Base-by-base conservation (phyloP, 2,888 invertebrate genomes). In the Pogonocherus hispidulus region DNA sequence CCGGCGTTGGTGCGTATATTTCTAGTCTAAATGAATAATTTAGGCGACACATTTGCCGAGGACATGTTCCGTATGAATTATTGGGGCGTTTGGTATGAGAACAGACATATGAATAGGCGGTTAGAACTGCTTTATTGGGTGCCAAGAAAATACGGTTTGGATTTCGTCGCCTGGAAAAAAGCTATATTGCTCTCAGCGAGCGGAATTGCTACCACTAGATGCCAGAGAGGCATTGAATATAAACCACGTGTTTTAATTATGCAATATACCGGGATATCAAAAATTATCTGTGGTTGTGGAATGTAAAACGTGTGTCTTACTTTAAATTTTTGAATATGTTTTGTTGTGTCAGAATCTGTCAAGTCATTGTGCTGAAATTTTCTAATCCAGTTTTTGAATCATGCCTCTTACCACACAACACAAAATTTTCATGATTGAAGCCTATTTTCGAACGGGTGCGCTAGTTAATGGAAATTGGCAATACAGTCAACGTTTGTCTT, bases 21-120 rank as follows among this genome's bases (percentile, higher is more conserved):
- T 67, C 62, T 44, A 41, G 63, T 16, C 41, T 51, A 69, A 63
- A 67, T 73, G 68, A 69, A 71, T 73, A 60, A 73, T 71, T 67
- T 67, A 67, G 66, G 56, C 63, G 70, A 66, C 69, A 66, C 69
- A 69, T 69, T 67, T 63, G 67, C 66, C 62, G 67, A 59, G 51
- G 51, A 62, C 62, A 62, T 62, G 62, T 62, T 62, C 27, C 62
- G 1, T 62, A 62, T 62, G 62, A 62, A 62, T 62, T 62, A 62
- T 62, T 49, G 22, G 32, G 11, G 20, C 51, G 5, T 51, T 51
- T 8, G 51, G 20, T 51, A 41, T 51, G 62, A 35, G 62, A 62
- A 22, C 35, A 62, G 51, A 62, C 62, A 37, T 62, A 51, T 62
- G 62, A 62, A 62, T 51, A 51, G 62, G 51, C 62, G 22, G 62